These are phyloP conservation scores for Coptodon bakossiorum DNA, from an alignment of 2,113 vertebrate genomes.

Conservation along the genomic window DNA sequence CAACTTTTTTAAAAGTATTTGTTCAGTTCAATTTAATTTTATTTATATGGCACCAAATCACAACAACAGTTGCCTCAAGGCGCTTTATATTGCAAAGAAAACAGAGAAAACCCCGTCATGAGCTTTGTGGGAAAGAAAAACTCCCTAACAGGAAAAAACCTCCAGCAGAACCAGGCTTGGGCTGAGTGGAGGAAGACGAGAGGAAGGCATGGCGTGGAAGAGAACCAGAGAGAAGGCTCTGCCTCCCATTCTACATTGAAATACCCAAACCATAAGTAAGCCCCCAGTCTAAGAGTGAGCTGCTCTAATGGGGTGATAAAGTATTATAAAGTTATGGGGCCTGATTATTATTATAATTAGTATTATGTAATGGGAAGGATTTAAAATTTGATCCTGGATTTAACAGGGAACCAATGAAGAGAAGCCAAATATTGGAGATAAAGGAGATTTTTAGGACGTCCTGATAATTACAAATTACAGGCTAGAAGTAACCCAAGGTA, in stretches of 20 bases:
- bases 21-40: neutral
- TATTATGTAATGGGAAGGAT: neutral
- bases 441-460: neutral
- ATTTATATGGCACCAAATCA: neutral
- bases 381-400: neutral
- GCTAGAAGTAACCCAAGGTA: neutral
- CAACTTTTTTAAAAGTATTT: neutral
- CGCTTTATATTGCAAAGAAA: neutral
- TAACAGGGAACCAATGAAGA: neutral
- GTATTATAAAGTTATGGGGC: neutral
- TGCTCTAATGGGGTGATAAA: neutral
- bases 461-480: neutral
- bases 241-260: neutral
- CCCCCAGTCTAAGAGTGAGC: neutral
- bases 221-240: neutral
- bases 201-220: neutral
- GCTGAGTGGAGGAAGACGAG: neutral
- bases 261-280: neutral
- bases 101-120: neutral
- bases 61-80: neutral
- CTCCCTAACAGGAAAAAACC: neutral
- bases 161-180: neutral
- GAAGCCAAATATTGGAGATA: neutral
- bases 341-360: neutral
- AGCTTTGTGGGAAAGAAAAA: neutral